Conservation (phyloP, 1,140 invertebrate genomes). For the Zaprionus capensis region DNA sequence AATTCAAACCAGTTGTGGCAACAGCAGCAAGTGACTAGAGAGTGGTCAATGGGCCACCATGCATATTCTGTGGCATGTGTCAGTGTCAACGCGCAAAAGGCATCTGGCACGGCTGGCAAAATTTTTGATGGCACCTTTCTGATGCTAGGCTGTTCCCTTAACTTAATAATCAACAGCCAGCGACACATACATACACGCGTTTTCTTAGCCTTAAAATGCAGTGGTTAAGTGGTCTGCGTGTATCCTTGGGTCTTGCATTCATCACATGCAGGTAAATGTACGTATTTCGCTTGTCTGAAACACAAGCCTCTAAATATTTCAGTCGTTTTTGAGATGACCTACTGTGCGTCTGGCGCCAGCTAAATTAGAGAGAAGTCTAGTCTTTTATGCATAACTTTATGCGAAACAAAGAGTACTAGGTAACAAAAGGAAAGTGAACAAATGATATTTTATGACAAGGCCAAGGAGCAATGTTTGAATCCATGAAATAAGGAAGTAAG, state of each 20-base stretch:
- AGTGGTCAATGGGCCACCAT: conserved; percentile 52
- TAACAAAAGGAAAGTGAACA: conserved; percentile 55
- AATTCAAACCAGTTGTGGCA: conserved; percentile 71
- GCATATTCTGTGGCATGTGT: conserved; percentile 49
- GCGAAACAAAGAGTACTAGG: conserved; percentile 41
- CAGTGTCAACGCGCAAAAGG: conserved; percentile 52
- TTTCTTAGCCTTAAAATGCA: conserved; percentile 18
- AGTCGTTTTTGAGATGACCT: conserved; percentile 37
- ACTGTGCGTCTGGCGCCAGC: conserved; percentile 76
- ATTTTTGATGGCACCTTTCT: conserved; percentile 25
- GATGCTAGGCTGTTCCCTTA: conserved; percentile 28
- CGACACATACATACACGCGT: neutral
- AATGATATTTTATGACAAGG: conserved; percentile 61
- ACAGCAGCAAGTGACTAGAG: conserved; percentile 58
- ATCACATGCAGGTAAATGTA: neutral
- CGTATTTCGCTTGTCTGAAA: conserved; percentile 2
- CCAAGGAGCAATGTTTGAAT: conserved; percentile 29
- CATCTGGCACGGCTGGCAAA: conserved; percentile 53
- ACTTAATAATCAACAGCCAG: conserved; percentile 25
- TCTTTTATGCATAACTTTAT: conserved; percentile 42
- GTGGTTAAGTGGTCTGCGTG: conserved; percentile 12
- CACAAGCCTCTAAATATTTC: conserved; percentile 1
- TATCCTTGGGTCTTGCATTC: neutral
- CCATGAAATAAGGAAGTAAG: conserved; percentile 45
- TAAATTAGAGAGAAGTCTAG: conserved; percentile 71